Evolutionary conservation across 2,113 vertebrate species (phyloP).

Genomic region (Podiceps cristatus): DNA sequence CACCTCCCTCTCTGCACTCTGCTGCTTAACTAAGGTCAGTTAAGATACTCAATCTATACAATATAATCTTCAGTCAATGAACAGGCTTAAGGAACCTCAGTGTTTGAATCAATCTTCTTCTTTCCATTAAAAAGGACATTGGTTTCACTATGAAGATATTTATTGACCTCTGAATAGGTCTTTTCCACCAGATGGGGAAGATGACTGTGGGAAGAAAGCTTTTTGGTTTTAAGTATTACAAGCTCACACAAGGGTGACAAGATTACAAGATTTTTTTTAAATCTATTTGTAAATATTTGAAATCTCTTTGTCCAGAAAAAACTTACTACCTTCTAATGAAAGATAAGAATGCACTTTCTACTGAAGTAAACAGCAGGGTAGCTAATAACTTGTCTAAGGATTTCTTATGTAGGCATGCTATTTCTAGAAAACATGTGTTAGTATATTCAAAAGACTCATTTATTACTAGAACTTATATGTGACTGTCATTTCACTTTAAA

Average conservation of each 20-base stretch:
- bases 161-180: not conserved
- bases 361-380: not conserved
- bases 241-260: not conserved
- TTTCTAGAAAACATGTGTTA: not conserved
- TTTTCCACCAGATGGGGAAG: not conserved
- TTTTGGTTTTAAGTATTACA: not conserved
- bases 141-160: not conserved
- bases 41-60: not conserved
- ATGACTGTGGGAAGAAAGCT: not conserved
- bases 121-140: not conserved
- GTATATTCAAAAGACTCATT: not conserved
- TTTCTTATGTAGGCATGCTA: not conserved
- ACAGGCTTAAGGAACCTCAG: constrained; percentile 21
- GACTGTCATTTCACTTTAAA: not conserved
- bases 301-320: not conserved
- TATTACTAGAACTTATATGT: not conserved
- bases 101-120: constrained; percentile 6
- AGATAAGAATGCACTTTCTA: not conserved
- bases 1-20: not conserved
- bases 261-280: not conserved
- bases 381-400: not conserved
- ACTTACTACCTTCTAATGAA: not conserved
- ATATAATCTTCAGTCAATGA: constrained; percentile 20
- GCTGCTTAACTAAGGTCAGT: not conserved
- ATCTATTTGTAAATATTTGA: not conserved